Percentiles rank a stretch among this genome's conserved stretches.
These are phyloP conservation scores for Coryphaenoides rupestris DNA, from an alignment of 2,113 vertebrate genomes.

Conservation along the genomic window DNA sequence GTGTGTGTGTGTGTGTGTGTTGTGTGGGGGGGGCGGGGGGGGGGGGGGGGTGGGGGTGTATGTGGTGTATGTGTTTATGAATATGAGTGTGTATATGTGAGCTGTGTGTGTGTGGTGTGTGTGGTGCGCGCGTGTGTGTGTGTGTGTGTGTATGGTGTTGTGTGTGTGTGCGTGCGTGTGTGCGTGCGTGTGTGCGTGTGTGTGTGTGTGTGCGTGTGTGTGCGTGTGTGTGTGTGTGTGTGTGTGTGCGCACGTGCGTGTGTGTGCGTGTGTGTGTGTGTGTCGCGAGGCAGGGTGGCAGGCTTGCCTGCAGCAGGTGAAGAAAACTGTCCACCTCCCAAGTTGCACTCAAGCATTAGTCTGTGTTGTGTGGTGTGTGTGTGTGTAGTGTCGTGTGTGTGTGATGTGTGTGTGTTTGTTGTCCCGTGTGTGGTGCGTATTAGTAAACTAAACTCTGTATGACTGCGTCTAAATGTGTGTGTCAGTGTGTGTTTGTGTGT, in stretches of 20 bases:
- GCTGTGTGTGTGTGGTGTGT: constrained; percentile 24
- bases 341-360: too few relatives aligned
- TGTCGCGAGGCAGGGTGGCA: too few relatives aligned
- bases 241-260: not conserved
- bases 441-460: not conserved
- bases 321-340: too few relatives aligned
- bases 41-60: too few relatives aligned
- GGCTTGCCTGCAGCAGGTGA: too few relatives aligned
- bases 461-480: constrained; percentile 1
- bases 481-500: not conserved
- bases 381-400: constrained; percentile 6
- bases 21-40: too few relatives aligned
- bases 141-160: constrained; percentile 27
- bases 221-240: not conserved
- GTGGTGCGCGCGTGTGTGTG: constrained; percentile 1
- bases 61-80: constrained; percentile 45
- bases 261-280: not conserved
- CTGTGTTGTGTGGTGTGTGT: not conserved
- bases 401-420: constrained; percentile 17
- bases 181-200: constrained; percentile 22
- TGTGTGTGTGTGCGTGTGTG: not conserved
- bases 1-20: not conserved
- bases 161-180: not conserved
- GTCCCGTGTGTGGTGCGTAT: too few relatives aligned
- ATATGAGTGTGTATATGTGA: constrained; percentile 5